Percentiles rank a stretch among this genome's conserved stretches.
These are phyloP conservation scores for Papilio machaon DNA, from an alignment of 1,140 invertebrate genomes.

Conservation along the genomic window DNA sequence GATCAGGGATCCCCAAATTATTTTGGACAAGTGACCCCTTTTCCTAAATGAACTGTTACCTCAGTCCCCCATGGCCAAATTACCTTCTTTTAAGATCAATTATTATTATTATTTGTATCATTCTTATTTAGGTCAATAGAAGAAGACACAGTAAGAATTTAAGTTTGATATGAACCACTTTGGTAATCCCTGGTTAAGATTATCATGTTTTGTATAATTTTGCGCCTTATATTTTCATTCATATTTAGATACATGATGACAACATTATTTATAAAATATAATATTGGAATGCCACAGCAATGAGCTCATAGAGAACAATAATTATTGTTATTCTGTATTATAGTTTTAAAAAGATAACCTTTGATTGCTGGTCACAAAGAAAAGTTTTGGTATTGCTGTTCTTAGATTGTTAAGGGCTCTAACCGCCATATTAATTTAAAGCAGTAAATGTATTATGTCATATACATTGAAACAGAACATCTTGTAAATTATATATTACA, in stretches of 20 bases:
- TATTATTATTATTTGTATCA: no score
- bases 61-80: no score
- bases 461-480: background rate
- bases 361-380: background rate
- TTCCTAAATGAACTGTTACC: no score
- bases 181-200: background rate
- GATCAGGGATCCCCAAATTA: no score
- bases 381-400: background rate
- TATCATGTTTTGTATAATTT: background rate
- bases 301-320: background rate
- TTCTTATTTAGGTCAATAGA: no score
- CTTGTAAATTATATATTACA: background rate
- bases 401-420: background rate
- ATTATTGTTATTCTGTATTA: background rate
- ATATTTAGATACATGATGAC: background rate
- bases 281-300: background rate
- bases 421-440: no score
- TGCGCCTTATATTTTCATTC: background rate
- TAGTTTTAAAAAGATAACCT: background rate
- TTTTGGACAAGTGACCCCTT: no score
- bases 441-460: background rate
- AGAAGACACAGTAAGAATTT: no score
- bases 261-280: conserved; percentile 10
- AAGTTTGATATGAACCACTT: no score
- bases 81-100: no score